phyloP scores from a whole-genome alignment of 2,113 vertebrate genomes.

The Notarius lentiginosus region DNA sequence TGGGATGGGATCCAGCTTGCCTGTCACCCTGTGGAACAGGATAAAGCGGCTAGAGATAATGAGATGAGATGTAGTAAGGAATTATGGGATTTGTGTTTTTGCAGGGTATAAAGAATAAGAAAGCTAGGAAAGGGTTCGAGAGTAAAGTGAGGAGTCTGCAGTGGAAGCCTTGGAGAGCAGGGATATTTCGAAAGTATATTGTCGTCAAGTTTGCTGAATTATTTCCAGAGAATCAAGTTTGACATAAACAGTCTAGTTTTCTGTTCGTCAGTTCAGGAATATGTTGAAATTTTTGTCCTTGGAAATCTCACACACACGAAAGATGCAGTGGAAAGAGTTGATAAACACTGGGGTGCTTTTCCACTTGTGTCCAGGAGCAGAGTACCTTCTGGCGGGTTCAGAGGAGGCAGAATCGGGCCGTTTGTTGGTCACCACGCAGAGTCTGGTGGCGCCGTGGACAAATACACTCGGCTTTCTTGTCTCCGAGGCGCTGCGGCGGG shows the following conservation, averaged over 20 bases:
- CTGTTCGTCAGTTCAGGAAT: too few relatives aligned
- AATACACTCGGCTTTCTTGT: conserved; percentile 67
- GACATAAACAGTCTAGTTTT: neutral
- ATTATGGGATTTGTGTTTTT: neutral
- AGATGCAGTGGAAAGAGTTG: neutral
- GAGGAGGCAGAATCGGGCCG: conserved; percentile 76
- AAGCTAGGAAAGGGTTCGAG: neutral
- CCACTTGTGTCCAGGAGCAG: conserved; percentile 68
- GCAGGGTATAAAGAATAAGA: neutral
- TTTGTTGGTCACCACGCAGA: conserved; percentile 85
- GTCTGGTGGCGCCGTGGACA: conserved; percentile 83
- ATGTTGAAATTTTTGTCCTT: neutral
- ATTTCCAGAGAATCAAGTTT: neutral
- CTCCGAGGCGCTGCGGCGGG: conserved; percentile 61
- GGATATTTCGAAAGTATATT: neutral
- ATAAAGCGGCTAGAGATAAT: too few relatives aligned
- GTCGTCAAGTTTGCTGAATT: neutral
- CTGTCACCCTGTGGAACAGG: too few relatives aligned
- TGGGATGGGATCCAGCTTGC: too few relatives aligned
- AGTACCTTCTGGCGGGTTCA: conserved; percentile 84
- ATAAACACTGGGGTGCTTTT: neutral
- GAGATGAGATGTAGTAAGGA: neutral
- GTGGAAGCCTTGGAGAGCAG: neutral
- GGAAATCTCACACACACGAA: neutral
- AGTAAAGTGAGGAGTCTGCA: neutral